A percentile compares a stretch with the other conserved stretches of the same genome.
These are phyloP conservation scores for Rhagonycha fulva DNA, from an alignment of 2,888 invertebrate species.

Conservation along the genomic window DNA sequence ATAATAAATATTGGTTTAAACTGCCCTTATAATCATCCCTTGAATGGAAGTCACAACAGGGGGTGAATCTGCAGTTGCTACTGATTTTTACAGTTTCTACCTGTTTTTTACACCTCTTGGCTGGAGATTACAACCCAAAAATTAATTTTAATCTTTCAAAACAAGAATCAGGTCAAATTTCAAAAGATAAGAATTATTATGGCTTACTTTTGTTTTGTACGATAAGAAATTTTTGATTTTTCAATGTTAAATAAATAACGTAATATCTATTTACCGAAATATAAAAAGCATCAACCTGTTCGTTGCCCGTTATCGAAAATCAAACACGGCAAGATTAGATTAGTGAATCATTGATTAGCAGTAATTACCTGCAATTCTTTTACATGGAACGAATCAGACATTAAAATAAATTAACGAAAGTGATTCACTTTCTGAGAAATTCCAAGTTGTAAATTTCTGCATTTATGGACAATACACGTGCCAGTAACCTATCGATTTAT, in stretches of 20 bases:
- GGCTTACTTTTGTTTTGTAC: not conserved
- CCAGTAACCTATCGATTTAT: conserved; percentile 21
- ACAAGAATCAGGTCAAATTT: not conserved
- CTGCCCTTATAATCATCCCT: not conserved
- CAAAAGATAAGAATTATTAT: not conserved
- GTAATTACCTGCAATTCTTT: not conserved
- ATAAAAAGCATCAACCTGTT: conserved; percentile 12
- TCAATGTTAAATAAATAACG: not conserved
- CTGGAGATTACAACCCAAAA: not conserved
- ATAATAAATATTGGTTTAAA: not conserved
- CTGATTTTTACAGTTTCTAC: not conserved
- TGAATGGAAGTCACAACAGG: not conserved
- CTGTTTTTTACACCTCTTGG: not conserved
- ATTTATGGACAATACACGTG: conserved; percentile 10
- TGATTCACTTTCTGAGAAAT: conserved; percentile 13
- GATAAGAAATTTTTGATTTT: not conserved
- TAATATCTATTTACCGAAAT: not conserved
- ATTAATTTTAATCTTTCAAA: not conserved
- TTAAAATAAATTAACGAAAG: conserved; percentile 2
- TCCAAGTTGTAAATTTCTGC: not conserved
- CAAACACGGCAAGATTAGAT: conserved; percentile 12
- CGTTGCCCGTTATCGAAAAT: conserved; percentile 4
- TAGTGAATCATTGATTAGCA: conserved; percentile 15
- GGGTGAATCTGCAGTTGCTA: not conserved
- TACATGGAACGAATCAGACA: not conserved